A percentile compares a stretch with the other conserved stretches of the same genome.
Evolutionary conservation across 2,797 vertebrate genomes (phyloP).

Genomic region (Philypnodon macrostomus): DNA sequence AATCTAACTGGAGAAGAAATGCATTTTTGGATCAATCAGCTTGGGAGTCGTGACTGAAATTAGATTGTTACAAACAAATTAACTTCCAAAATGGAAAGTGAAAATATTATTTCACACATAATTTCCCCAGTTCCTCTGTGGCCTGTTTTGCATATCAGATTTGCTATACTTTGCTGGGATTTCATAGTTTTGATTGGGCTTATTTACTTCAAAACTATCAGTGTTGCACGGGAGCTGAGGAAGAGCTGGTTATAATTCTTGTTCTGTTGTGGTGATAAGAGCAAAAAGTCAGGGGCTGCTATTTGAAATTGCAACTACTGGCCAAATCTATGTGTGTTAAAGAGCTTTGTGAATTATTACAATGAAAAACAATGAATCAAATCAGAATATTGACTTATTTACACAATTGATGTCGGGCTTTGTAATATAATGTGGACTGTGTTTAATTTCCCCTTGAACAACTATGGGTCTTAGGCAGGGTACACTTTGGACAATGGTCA

Average conservation of each 20-base stretch:
- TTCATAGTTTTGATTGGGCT: constrained; percentile 45
- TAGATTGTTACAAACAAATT: constrained; percentile 47
- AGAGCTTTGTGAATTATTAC: too few species aligned
- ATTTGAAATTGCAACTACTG: too few species aligned
- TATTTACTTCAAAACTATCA: constrained; percentile 29
- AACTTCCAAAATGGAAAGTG: constrained; percentile 50
- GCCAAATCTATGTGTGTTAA: too few species aligned
- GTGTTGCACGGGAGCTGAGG: constrained; percentile 8
- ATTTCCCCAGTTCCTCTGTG: constrained; percentile 48
- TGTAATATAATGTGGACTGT: too few species aligned
- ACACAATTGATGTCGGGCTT: too few species aligned
- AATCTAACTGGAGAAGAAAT: constrained; percentile 45
- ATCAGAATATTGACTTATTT: too few species aligned
- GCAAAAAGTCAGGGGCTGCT: constrained; percentile 4
- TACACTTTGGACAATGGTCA: too few species aligned
- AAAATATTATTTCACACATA: constrained; percentile 60
- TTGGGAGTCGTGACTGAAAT: constrained; percentile 31
- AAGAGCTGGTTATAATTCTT: constrained; percentile 12
- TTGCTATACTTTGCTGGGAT: constrained; percentile 32
- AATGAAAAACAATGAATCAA: too few species aligned
- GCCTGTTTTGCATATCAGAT: constrained; percentile 50
- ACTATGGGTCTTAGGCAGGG: too few species aligned
- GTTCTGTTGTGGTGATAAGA: constrained; percentile 9
- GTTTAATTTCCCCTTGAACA: too few species aligned
- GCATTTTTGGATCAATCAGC: constrained; percentile 40